Base-by-base conservation (phyloP, 2,797 vertebrate species). In the Pygocentrus nattereri region DNA sequence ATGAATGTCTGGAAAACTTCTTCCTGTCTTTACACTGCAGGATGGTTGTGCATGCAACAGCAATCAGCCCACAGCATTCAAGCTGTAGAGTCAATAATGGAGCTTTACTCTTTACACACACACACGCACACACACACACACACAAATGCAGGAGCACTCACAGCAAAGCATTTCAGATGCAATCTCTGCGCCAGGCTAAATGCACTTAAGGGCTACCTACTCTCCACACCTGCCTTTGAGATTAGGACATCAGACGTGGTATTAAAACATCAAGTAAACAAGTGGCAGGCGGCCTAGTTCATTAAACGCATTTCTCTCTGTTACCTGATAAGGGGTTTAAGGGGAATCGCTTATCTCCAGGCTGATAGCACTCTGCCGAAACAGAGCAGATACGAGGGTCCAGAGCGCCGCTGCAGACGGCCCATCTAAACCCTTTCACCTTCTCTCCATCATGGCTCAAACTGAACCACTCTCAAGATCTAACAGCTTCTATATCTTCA, bases 271-370 rank as follows among this genome's bases (percentile, higher is more conserved):
- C 52, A 76, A 79, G 56, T 59, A 78, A 78, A 84, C 58, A 74
- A 31, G 31, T 34, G 59, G 54, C 38, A 13, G 34, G 23, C 34
- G 30, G 64, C 71, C 41, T 47, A 38, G 82, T 84, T 82, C 80
- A 84, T 82, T 82, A 81, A 80, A 76, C 44, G 18, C 61, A 62
- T 54, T 74, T 64, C 69, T 76, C 73, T 61, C 74, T 13, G 50
- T 74, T 68, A 76, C 54, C 62, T 77, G 44, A 79, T 80, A 78
- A 82, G n/a, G 59, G 69, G 64, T 75, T 78, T 72, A 84, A 78
- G 79, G 64, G 73, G 69, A 76, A 72, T 65, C 2, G 61, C 80
- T 85, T 80, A 84, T 87, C 84, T 84, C 61, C 30, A 56, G 76
- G 30, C 77, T 71, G 34, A 74, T 67, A 62, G 54, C 61, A 49